Evolutionary conservation across 2,888 invertebrate genomes (phyloP).

Genomic region (Carpatolechia fugitivella): DNA sequence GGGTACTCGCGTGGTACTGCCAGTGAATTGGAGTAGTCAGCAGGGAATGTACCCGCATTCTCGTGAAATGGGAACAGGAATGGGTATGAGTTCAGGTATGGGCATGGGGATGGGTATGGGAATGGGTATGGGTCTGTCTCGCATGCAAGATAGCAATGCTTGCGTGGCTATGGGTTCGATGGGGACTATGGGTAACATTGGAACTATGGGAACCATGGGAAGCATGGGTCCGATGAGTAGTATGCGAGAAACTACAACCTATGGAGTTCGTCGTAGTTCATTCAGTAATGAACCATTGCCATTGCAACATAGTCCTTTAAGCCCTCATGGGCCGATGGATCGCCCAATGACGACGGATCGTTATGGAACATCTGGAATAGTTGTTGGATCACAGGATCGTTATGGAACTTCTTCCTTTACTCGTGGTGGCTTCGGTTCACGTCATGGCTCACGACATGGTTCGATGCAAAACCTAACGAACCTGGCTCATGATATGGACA

Average conservation of each 20-base stretch:
- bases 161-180: conserved; percentile 47
- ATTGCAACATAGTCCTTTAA: conserved; percentile 69
- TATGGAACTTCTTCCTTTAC: conserved; percentile 60
- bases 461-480: conserved; percentile 72
- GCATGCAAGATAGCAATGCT: conserved; percentile 62
- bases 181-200: conserved; percentile 46
- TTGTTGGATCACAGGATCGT: conserved; percentile 41
- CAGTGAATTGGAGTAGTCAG: conserved; percentile 73
- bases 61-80: conserved; percentile 67
- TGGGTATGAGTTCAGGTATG: conserved; percentile 54
- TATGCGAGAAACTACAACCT: conserved; percentile 67
- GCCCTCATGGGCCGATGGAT: conserved; percentile 70
- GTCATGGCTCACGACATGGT: conserved; percentile 68
- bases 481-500: conserved; percentile 76
- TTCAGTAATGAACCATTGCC: conserved; percentile 72
- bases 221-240: conserved; percentile 64
- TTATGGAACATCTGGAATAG: conserved; percentile 43
- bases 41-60: conserved; percentile 72
- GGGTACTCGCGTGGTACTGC: conserved; percentile 81
- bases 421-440: conserved; percentile 55
- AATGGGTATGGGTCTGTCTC: conserved; percentile 60
- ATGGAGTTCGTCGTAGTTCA: conserved; percentile 71
- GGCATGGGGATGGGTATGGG: conserved; percentile 65
- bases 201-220: conserved; percentile 50
- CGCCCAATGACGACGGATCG: conserved; percentile 63